Evolutionary conservation across 2,888 invertebrate species (phyloP), one percentile per base, ranked within the genome.

Genomic region (Biston stratarius): DNA sequence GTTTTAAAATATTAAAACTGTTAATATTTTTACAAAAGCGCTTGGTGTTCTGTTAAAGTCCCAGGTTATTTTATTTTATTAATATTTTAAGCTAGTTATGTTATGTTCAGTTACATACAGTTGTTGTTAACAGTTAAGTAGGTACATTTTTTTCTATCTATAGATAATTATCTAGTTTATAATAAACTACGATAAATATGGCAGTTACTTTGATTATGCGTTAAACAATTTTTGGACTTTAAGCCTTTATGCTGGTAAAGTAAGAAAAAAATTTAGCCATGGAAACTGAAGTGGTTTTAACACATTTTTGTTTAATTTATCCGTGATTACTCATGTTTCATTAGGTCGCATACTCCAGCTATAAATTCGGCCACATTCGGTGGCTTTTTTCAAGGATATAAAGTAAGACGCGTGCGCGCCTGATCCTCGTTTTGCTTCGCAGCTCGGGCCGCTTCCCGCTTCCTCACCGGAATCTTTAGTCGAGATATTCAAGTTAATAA

Each of bases 21-120:
- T 48, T 52, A 58, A 14, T 48, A 34, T 45, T 62, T 64, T 42
- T 56, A 65, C 55, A 65, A 57, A 61, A 61, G 61, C 49, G 59
- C 42, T 62, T 64, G 69, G 69, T 61, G 60, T 55, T 70, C 42
- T 74, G 70, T 69, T 49, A 72, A 72, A 70, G 45, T 69, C 56
- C 45, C 70, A 38, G 38, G 38, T 38, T 24, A 24, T 24, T 24
- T 24, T 24, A 61, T 60, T 59, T 62, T 69, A 56, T 69, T 71
- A 69, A 47, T 49, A 49, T 48, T 58, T 58, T 49, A 59, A n/a
- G 48, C 49, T 59, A 49, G 15, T n/a, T 59, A 40, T 34, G 57
- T 57, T 9, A 57, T 59, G 59, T 42, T 59, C 59, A 49, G 58
- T 49, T 59, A 59, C 53, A 62, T 72, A 68, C 65, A 70, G 71